Conservation (phyloP, 2,888 invertebrate species). For the Amblyjoppa fuscipennis region DNA sequence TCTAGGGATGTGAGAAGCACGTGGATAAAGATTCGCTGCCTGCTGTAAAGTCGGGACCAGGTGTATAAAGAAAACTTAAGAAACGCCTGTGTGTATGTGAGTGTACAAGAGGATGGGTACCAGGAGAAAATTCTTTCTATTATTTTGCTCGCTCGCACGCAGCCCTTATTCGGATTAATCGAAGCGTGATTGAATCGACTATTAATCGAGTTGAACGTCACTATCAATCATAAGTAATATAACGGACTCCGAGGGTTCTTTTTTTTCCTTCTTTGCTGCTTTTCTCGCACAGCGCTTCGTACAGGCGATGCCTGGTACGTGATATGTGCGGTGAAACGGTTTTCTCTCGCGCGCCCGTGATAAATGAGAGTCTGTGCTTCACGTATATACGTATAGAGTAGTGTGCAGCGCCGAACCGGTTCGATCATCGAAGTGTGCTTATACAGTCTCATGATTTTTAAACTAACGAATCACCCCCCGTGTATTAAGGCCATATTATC, state of each 20-base stretch:
- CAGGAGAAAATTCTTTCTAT: constrained; percentile 40
- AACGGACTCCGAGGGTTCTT: constrained; percentile 64
- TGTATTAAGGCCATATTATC: no score
- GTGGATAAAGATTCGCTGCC: background rate
- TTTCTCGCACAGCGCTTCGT: constrained; percentile 44
- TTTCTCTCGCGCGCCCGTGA: constrained; percentile 68
- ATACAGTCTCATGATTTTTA: constrained; percentile 32
- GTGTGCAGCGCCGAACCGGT: constrained; percentile 43
- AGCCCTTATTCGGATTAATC: constrained; percentile 67
- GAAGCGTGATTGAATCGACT: constrained; percentile 68
- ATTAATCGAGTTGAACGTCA: constrained; percentile 72
- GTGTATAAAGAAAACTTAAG: background rate
- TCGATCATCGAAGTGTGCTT: constrained; percentile 48
- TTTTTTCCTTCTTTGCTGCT: constrained; percentile 27
- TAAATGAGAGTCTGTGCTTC: constrained; percentile 69
- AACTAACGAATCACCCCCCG: constrained; percentile 25
- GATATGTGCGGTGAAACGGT: constrained; percentile 70
- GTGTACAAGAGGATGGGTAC: background rate
- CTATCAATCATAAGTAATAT: constrained; percentile 74
- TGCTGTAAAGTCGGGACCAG: background rate
- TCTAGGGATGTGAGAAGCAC: background rate
- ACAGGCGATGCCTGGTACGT: constrained; percentile 57
- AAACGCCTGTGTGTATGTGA: background rate
- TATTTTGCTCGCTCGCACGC: constrained; percentile 57
- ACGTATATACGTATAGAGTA: constrained; percentile 27